Conservation (phyloP, 2,113 vertebrate species). For the Toxotes jaculatrix region DNA sequence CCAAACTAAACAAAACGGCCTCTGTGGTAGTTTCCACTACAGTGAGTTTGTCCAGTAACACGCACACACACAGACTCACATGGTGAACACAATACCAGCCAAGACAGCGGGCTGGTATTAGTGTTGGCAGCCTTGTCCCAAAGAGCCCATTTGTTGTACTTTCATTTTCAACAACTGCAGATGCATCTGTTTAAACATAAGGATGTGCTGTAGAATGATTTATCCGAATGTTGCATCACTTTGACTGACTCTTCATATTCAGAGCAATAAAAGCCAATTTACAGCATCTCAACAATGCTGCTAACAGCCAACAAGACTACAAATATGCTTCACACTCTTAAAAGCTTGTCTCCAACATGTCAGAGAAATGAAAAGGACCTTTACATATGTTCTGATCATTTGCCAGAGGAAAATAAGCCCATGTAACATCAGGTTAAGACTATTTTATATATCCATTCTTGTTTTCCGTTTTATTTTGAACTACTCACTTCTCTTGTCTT, state of each 20-base stretch:
- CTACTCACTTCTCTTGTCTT: no score
- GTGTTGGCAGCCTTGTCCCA: not conserved
- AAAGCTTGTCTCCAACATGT: constrained; percentile 34
- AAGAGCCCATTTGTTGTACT: constrained; percentile 17
- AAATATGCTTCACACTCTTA: constrained; percentile 13
- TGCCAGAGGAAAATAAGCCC: constrained; percentile 11
- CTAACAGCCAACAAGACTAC: constrained; percentile 31
- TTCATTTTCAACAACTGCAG: constrained; percentile 7
- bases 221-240: constrained; percentile 29
- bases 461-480: no score
- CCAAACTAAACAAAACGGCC: no score
- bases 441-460: no score
- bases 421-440: no score
- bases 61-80: no score
- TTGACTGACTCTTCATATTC: constrained; percentile 46
- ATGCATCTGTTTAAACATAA: constrained; percentile 27
- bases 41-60: no score
- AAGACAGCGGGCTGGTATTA: not conserved
- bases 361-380: constrained; percentile 32
- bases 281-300: not conserved
- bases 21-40: no score
- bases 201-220: constrained; percentile 17
- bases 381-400: constrained; percentile 32
- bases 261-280: constrained; percentile 43
- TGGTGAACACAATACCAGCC: no score